Conservation (phyloP, 2,797 vertebrate species). For the Pipistrellus nathusii region DNA sequence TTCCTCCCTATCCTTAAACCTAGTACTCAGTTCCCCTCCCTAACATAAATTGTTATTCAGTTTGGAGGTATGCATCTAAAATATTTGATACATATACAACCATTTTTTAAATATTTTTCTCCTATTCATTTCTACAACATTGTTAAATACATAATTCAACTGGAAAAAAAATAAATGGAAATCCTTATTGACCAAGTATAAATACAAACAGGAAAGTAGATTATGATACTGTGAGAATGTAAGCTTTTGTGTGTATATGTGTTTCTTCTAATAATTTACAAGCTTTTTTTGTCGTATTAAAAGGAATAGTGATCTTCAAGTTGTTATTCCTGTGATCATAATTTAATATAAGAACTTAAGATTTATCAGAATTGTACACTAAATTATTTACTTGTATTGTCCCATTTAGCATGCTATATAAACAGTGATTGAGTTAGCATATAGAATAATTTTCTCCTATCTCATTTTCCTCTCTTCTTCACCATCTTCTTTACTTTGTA, state of each 20-base stretch:
- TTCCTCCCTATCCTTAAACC: background rate
- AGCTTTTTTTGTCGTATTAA: background rate
- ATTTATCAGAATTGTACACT: background rate
- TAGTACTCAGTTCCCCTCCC: background rate
- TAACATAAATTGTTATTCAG: background rate
- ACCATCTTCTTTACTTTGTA: background rate
- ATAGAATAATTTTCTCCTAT: background rate
- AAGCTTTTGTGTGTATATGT: background rate
- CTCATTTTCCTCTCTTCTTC: background rate
- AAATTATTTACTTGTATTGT: background rate
- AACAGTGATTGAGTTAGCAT: background rate
- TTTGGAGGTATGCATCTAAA: background rate
- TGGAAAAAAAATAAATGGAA: background rate
- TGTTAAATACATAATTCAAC: background rate
- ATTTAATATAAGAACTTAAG: background rate
- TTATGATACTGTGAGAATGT: background rate
- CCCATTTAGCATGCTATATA: background rate
- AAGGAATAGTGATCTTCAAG: background rate
- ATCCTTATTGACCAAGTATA: background rate
- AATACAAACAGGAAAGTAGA: background rate
- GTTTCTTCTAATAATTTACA: background rate
- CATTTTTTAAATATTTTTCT: background rate
- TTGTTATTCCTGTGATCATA: background rate
- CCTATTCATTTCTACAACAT: background rate
- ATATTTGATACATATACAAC: background rate